phyloP scores from a whole-genome alignment of 2,113 vertebrate species.

The Taxidea taxus region DNA sequence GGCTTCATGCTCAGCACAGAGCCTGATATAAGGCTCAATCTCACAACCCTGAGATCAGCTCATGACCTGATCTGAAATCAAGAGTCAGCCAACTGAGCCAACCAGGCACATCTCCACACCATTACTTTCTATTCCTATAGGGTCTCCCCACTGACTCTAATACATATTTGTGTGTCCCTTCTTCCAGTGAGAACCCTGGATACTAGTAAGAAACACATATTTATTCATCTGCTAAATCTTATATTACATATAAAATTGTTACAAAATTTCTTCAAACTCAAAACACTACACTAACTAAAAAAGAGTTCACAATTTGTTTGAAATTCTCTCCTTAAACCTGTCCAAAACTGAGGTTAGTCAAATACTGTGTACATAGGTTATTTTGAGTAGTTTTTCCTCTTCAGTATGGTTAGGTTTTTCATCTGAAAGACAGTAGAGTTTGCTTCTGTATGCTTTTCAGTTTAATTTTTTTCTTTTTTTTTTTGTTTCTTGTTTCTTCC shows the following conservation, averaged over 20 bases:
- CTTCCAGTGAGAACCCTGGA: background rate
- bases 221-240: slow-evolving; percentile 4
- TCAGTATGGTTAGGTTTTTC: background rate
- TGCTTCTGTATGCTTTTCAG: background rate
- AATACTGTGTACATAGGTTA: background rate
- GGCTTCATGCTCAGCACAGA: background rate
- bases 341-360: background rate
- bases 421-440: background rate
- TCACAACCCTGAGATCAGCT: background rate
- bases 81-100: background rate
- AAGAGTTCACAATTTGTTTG: background rate
- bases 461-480: background rate
- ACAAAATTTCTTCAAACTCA: background rate
- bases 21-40: background rate
- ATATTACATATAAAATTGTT: background rate
- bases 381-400: background rate
- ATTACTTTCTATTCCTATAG: background rate
- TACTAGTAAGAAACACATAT: background rate
- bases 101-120: background rate
- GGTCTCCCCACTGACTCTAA: background rate
- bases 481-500: slow-evolving; percentile 48
- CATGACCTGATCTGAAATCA: background rate
- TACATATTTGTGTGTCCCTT: background rate
- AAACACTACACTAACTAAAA: background rate
- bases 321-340: background rate